Conservation (phyloP, 1,140 invertebrate species). For the Chelonus insularis region DNA sequence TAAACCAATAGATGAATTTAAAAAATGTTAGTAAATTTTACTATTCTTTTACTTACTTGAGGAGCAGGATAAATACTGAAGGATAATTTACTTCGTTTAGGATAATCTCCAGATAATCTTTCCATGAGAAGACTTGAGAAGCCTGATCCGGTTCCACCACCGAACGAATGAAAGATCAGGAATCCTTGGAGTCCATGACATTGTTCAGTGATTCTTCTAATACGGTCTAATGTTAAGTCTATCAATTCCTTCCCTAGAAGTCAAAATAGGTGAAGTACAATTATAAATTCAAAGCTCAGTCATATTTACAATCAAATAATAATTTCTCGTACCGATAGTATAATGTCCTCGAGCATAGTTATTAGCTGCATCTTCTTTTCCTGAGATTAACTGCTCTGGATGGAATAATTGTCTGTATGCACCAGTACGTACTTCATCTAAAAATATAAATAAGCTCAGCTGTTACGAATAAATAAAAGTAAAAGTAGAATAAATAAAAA, state of each 20-base stretch:
- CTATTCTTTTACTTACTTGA: too few relatives aligned
- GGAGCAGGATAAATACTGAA: conserved; percentile 70
- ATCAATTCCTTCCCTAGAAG: conserved; percentile 63
- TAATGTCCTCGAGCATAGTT: conserved; percentile 65
- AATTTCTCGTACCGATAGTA: conserved; percentile 63
- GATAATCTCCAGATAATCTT: conserved; percentile 64
- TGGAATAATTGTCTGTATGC: conserved; percentile 68
- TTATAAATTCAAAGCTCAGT: conserved; percentile 1
- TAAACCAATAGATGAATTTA: conserved; percentile 18
- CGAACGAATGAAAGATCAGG: conserved; percentile 85
- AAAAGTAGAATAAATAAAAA: too few relatives aligned
- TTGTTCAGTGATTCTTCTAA: conserved; percentile 56
- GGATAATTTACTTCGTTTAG: conserved; percentile 67
- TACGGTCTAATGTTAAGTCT: conserved; percentile 48
- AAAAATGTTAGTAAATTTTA: too few relatives aligned
- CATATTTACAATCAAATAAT: too few relatives aligned
- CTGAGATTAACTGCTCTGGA: conserved; percentile 70
- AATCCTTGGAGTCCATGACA: conserved; percentile 72
- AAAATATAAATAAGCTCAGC: too few relatives aligned
- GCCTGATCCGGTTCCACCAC: conserved; percentile 80
- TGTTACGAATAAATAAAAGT: conserved; percentile 1
- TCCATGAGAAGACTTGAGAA: conserved; percentile 63
- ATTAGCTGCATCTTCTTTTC: conserved; percentile 67
- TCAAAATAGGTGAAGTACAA: neutral
- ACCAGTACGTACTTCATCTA: conserved; percentile 69